Evolutionary conservation across 2,113 vertebrate species (phyloP).

Genomic region (Rhynchomys soricoides): DNA sequence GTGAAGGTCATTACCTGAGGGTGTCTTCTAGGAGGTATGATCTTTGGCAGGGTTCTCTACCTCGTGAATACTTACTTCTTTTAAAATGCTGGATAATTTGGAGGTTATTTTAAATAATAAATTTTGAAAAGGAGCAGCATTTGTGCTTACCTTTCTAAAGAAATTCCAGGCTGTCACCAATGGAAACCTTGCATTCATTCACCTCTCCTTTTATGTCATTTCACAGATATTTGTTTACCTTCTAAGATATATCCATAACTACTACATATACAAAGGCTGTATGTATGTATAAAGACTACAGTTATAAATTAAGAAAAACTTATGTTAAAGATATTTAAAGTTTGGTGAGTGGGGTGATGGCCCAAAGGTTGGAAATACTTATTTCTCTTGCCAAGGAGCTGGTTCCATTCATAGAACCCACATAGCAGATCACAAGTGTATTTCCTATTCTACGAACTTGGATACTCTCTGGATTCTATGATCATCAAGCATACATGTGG

Average conservation of each 20-base stretch:
- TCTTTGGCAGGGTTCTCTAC: not conserved
- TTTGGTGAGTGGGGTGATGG: not conserved
- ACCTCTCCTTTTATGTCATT: not conserved
- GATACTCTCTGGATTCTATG: not conserved
- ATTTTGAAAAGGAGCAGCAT: not conserved
- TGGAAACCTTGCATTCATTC: not conserved
- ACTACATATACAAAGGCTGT: not conserved
- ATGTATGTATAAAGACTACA: not conserved
- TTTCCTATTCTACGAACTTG: not conserved
- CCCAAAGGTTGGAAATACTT: not conserved
- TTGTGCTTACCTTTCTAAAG: not conserved
- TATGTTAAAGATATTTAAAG: not conserved
- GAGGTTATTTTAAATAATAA: not conserved
- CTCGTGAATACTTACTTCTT: not conserved
- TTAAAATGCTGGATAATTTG: not conserved
- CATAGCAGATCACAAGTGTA: not conserved
- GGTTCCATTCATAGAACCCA: not conserved
- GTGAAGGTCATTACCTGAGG: not conserved
- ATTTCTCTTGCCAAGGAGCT: not conserved
- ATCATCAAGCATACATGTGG: not conserved
- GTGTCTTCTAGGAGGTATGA: not conserved
- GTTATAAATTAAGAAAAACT: not conserved
- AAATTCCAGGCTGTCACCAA: not conserved
- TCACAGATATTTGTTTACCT: slow-evolving; percentile 29
- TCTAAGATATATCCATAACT: not conserved